A percentile compares a stretch with the other conserved stretches of the same genome.
Evolutionary conservation across 2,113 vertebrate genomes (phyloP).

Genomic region (Cyphomyrus plagiostoma): DNA sequence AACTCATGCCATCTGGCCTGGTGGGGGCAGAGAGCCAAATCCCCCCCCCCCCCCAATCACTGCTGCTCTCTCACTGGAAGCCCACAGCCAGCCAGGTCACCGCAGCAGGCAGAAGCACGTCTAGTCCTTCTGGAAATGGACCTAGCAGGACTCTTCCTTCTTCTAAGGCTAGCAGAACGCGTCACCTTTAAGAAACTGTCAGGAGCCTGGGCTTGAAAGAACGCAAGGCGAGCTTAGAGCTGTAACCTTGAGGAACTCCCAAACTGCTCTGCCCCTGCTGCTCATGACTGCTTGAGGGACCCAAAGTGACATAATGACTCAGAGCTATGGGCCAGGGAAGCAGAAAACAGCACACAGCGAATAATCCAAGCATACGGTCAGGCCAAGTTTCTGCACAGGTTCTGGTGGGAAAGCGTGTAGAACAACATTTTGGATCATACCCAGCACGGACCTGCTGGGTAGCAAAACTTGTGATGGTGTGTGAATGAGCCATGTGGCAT

Average conservation of each 20-base stretch:
- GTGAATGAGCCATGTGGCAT: conserved; percentile 19
- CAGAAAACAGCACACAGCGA: not conserved
- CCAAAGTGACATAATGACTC: not conserved
- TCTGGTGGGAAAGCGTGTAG: conserved; percentile 7
- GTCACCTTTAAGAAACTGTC: not conserved
- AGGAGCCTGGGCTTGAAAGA: not conserved
- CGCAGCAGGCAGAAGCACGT: not conserved
- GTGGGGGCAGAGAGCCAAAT: conserved; percentile 26
- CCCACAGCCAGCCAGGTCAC: not conserved
- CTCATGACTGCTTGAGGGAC: conserved; percentile 13
- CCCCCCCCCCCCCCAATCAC: not conserved
- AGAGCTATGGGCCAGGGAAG: not conserved
- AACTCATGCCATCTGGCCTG: conserved; percentile 40
- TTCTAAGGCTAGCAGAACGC: not conserved
- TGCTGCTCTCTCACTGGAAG: not conserved
- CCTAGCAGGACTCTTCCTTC: not conserved
- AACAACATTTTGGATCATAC: not conserved
- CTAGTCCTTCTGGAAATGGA: not conserved
- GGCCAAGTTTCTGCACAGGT: conserved; percentile 6
- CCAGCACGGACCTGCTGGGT: conserved; percentile 17
- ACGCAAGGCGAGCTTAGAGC: not conserved
- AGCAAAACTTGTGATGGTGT: not conserved
- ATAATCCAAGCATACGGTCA: conserved; percentile 4
- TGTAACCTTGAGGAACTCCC: not conserved
- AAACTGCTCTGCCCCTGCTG: conserved; percentile 10